Conservation (phyloP, 2,797 vertebrate species). For the Masticophis lateralis region DNA sequence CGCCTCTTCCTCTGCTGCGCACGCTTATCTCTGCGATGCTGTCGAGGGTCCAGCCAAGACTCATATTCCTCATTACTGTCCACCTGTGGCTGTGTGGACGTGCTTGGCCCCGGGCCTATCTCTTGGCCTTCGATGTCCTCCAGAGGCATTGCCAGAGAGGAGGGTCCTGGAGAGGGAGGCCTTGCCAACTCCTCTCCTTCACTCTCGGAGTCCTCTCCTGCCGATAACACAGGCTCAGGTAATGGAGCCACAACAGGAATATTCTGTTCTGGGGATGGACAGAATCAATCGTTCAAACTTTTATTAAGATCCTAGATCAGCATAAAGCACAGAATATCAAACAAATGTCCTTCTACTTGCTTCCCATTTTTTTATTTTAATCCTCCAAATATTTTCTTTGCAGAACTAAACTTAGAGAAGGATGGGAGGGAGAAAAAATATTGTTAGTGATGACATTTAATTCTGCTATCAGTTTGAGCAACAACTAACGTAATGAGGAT, state of each 20-base stretch:
- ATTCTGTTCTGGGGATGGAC: background rate
- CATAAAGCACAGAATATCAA: background rate
- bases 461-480: constrained; percentile 52
- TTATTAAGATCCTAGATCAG: background rate
- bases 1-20: too few species aligned
- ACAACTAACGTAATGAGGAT: background rate
- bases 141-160: too few species aligned
- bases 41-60: too few species aligned
- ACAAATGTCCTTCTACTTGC: background rate
- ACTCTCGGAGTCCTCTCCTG: too few species aligned
- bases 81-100: too few species aligned
- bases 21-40: too few species aligned
- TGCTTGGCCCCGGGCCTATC: too few species aligned
- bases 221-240: too few species aligned
- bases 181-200: too few species aligned
- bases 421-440: background rate
- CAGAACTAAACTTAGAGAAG: background rate
- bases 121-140: too few species aligned
- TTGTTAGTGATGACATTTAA: constrained; percentile 44
- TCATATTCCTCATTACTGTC: too few species aligned
- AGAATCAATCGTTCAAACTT: background rate
- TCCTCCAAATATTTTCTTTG: background rate
- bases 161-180: too few species aligned
- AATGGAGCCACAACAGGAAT: background rate
- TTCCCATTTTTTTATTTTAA: background rate